phyloP scores from a whole-genome alignment of 2,113 vertebrate species.

The Ictalurus punctatus region DNA sequence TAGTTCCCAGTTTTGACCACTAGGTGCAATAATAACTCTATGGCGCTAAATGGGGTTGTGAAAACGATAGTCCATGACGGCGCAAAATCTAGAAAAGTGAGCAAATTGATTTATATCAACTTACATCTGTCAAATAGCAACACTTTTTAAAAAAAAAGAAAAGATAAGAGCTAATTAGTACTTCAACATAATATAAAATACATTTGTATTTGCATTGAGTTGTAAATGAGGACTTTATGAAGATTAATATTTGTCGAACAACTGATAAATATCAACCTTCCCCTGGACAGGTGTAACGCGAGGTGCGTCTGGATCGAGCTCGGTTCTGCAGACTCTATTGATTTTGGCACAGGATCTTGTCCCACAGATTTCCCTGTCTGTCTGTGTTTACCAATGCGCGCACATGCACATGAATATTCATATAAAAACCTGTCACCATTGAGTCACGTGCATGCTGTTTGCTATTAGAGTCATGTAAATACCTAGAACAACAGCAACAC shows the following conservation, averaged over 20 bases:
- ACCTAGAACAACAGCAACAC: constrained; percentile 27
- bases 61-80: background rate
- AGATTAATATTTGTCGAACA: too few species aligned
- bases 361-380: constrained; percentile 37
- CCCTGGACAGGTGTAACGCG: background rate
- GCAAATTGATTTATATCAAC: background rate
- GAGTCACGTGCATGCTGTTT: constrained; percentile 11
- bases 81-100: background rate
- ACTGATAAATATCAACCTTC: background rate
- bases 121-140: background rate
- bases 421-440: constrained; percentile 20
- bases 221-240: background rate
- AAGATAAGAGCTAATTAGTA: background rate
- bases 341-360: constrained; percentile 67
- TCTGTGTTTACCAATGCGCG: constrained; percentile 23
- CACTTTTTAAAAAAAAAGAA: background rate
- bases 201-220: too few species aligned
- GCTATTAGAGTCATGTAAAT: constrained; percentile 3
- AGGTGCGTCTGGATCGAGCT: background rate
- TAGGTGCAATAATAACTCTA: background rate
- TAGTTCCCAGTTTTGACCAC: background rate
- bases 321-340: constrained; percentile 61
- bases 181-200: background rate
- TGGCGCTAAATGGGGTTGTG: background rate
- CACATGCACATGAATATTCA: constrained; percentile 43